Evolutionary conservation across 2,888 invertebrate species (phyloP).

Genomic region (Clivina fossor): DNA sequence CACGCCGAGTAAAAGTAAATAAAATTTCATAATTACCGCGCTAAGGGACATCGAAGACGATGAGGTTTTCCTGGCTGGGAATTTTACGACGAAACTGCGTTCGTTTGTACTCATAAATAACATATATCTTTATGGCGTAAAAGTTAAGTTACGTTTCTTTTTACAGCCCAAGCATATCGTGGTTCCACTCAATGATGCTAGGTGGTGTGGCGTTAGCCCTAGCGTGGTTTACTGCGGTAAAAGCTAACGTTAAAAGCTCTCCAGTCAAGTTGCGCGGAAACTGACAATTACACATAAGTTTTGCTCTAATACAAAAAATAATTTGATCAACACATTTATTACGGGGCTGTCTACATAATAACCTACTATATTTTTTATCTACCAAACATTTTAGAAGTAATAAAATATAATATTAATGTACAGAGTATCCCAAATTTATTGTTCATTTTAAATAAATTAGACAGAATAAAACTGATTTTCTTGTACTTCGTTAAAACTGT

Average conservation of each 20-base stretch:
- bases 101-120: slow-evolving; percentile 25
- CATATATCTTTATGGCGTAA: slow-evolving; percentile 31
- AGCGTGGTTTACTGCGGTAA: slow-evolving; percentile 19
- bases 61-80: slow-evolving; percentile 5
- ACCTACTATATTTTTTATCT: too few relatives aligned
- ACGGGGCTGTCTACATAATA: too few relatives aligned
- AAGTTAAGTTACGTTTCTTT: slow-evolving; percentile 32
- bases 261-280: slow-evolving; percentile 13
- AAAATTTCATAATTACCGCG: slow-evolving; percentile 27
- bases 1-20: slow-evolving; percentile 10
- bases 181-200: too few relatives aligned
- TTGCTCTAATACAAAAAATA: too few relatives aligned
- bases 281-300: slow-evolving; percentile 14
- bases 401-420: too few relatives aligned
- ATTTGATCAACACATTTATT: too few relatives aligned
- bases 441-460: too few relatives aligned
- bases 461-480: too few relatives aligned
- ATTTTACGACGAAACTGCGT: slow-evolving; percentile 26
- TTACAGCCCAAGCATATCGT: slow-evolving; percentile 20
- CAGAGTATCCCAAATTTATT: too few relatives aligned
- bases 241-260: slow-evolving; percentile 30
- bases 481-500: too few relatives aligned
- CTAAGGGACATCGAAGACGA: slow-evolving; percentile 10
- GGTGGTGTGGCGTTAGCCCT: too few relatives aligned
- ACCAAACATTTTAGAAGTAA: too few relatives aligned